Percentiles rank a stretch among this genome's conserved stretches.
Evolutionary conservation across 2,888 invertebrate genomes (phyloP).

Genomic region (Scrobipalpa atriplicella): DNA sequence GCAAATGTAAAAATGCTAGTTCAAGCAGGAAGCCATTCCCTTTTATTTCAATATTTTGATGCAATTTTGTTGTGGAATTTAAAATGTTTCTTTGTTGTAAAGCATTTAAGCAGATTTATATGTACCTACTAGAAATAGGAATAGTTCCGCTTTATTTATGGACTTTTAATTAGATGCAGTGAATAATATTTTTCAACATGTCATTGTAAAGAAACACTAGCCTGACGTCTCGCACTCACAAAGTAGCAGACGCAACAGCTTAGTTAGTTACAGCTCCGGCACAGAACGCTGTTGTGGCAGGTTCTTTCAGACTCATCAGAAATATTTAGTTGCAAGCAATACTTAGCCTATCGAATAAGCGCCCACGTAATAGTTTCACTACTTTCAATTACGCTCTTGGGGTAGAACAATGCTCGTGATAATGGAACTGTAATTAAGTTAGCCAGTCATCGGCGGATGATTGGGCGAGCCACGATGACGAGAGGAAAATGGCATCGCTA

Average conservation of each 20-base stretch:
- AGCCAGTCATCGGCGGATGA: slow-evolving; percentile 66
- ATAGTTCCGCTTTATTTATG: too few species aligned
- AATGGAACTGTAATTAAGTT: slow-evolving; percentile 65
- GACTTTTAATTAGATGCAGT: too few species aligned
- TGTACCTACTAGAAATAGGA: too few species aligned
- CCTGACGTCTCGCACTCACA: too few species aligned
- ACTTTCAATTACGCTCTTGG: slow-evolving; percentile 60
- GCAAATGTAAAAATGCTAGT: slow-evolving; percentile 26
- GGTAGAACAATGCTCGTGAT: slow-evolving; percentile 49
- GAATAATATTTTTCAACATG: too few species aligned
- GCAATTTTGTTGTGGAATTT: slow-evolving; percentile 15
- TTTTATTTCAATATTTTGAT: slow-evolving; percentile 22
- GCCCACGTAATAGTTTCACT: slow-evolving; percentile 53
- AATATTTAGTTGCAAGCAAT: not conserved
- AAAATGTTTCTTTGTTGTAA: slow-evolving; percentile 4
- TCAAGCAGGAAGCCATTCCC: slow-evolving; percentile 18
- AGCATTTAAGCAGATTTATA: too few species aligned
- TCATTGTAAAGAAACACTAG: too few species aligned
- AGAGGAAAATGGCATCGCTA: slow-evolving; percentile 55
- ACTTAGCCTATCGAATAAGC: not conserved
- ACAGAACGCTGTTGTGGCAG: too few species aligned
- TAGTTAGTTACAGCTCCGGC: too few species aligned
- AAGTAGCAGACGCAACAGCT: too few species aligned
- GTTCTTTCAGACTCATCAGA: not conserved
- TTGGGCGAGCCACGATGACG: slow-evolving; percentile 64